Conservation (phyloP, 64 coral and sea anemone genomes). For the Dendronephthya gigantea region DNA sequence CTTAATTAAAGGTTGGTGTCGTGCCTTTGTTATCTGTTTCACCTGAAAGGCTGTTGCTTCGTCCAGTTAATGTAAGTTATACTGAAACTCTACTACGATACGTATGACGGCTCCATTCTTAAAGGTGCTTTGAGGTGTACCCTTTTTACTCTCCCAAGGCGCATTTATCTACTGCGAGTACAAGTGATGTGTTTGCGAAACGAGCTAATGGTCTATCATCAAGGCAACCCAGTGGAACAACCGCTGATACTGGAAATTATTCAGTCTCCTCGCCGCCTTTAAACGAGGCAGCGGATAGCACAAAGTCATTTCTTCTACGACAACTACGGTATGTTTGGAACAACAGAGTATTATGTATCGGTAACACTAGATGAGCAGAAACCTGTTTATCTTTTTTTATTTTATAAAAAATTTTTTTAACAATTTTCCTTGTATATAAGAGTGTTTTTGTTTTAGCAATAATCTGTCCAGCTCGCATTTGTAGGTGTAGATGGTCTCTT, state of each 20-base stretch:
- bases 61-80: neutral
- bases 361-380: too few species aligned
- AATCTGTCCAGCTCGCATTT: too few species aligned
- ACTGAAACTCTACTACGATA: too few species aligned
- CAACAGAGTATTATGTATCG: neutral
- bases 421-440: neutral
- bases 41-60: neutral
- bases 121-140: too few species aligned
- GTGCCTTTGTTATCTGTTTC: conserved; percentile 8
- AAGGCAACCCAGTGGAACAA: neutral
- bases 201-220: neutral
- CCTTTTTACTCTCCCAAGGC: neutral
- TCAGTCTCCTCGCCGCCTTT: neutral
- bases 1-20: neutral
- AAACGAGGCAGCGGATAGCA: conserved; percentile 22
- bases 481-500: too few species aligned
- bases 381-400: too few species aligned
- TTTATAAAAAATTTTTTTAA: too few species aligned
- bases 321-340: conserved; percentile 51
- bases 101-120: too few species aligned
- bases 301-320: conserved; percentile 53
- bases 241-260: neutral
- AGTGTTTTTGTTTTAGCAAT: neutral
- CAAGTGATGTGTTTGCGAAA: neutral
- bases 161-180: neutral